Evolutionary conservation across 2,888 invertebrate genomes (phyloP).

Genomic region (Lepidonotus clava): DNA sequence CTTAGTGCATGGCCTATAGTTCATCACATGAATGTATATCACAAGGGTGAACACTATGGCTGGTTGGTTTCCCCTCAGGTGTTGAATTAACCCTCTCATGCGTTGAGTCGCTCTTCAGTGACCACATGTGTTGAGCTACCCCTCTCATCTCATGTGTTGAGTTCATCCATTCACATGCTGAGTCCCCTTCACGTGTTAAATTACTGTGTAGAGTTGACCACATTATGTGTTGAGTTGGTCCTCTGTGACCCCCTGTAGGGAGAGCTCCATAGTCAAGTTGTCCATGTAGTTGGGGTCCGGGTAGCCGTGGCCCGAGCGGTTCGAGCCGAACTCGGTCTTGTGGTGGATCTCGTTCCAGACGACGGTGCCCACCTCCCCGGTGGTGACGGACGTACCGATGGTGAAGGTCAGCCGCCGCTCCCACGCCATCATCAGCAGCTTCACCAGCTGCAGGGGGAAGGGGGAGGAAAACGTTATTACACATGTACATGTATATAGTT

Average conservation of each 20-base stretch:
- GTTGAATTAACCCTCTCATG: too few relatives aligned
- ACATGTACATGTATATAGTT: too few relatives aligned
- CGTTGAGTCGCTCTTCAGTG: too few relatives aligned
- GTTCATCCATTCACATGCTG: too few relatives aligned
- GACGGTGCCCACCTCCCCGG: constrained; percentile 93
- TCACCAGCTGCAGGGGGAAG: constrained; percentile 81
- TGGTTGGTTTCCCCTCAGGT: too few relatives aligned
- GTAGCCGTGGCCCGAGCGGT: constrained; percentile 81
- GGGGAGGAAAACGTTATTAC: too few relatives aligned
- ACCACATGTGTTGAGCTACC: too few relatives aligned
- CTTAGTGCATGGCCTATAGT: too few relatives aligned
- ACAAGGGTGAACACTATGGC: too few relatives aligned
- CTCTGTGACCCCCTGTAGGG: constrained; percentile 79
- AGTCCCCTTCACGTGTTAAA: not conserved
- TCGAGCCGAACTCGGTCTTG: constrained; percentile 86
- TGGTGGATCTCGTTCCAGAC: constrained; percentile 95
- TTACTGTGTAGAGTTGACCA: constrained; percentile 15
- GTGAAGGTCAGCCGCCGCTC: constrained; percentile 80
- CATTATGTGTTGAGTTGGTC: constrained; percentile 14
- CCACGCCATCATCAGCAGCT: constrained; percentile 63
- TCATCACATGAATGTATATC: too few relatives aligned
- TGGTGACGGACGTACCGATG: constrained; percentile 92
- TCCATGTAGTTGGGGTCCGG: constrained; percentile 89
- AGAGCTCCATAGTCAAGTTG: constrained; percentile 83
- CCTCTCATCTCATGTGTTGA: too few relatives aligned